phyloP scores from a whole-genome alignment of 2,113 vertebrate genomes.

The Alexandromys fortis region DNA sequence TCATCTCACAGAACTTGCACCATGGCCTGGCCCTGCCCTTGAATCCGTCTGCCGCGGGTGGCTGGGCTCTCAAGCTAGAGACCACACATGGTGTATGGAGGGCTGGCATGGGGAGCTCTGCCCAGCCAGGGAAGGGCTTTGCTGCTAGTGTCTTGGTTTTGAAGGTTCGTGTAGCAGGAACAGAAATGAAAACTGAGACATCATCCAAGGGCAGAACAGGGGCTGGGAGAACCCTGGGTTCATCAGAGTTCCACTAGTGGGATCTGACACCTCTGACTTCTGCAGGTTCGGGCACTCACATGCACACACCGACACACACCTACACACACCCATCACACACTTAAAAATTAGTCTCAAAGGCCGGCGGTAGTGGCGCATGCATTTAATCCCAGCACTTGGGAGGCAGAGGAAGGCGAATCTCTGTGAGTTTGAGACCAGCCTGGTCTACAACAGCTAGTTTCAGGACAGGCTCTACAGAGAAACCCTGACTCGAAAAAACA shows the following conservation, averaged over 20 bases:
- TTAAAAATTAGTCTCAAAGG: background rate
- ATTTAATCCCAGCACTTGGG: too few relatives aligned
- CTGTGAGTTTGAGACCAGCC: too few relatives aligned
- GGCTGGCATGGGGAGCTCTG: fast-evolving
- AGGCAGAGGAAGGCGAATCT: too few relatives aligned
- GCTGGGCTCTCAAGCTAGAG: too few relatives aligned
- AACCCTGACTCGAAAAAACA: too few relatives aligned
- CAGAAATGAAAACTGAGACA: background rate
- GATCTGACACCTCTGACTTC: background rate
- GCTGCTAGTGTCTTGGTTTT: background rate
- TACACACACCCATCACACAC: background rate
- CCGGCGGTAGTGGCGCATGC: too few relatives aligned
- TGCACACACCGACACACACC: background rate
- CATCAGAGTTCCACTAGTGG: background rate
- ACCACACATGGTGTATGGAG: too few relatives aligned
- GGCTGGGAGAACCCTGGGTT: fast-evolving
- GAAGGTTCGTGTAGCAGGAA: background rate
- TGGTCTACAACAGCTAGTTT: too few relatives aligned
- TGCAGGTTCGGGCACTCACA: background rate
- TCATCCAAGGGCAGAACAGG: too few relatives aligned
- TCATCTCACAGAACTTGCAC: fast-evolving
- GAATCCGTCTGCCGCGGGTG: background rate
- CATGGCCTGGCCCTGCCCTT: background rate
- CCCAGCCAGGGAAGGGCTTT: background rate
- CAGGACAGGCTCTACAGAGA: too few relatives aligned